phyloP scores from a whole-genome alignment of 2,888 invertebrate species.

The Eupithecia subfuscata region DNA sequence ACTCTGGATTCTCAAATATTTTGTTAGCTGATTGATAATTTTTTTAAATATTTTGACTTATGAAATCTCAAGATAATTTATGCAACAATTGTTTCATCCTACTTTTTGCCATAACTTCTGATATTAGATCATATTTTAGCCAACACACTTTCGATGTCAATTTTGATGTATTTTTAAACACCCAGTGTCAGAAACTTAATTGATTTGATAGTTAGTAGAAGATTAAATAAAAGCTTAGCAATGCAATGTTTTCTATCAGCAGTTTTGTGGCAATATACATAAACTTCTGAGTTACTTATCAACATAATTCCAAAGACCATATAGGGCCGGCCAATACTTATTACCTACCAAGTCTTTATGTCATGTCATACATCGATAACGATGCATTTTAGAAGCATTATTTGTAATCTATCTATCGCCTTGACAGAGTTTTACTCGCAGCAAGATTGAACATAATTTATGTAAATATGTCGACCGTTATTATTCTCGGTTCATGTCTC shows the following conservation, averaged over 20 bases:
- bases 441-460: slow-evolving; percentile 40
- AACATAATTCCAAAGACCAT: neutral
- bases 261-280: neutral
- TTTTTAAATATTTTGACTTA: neutral
- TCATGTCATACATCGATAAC: slow-evolving; percentile 17
- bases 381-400: slow-evolving; percentile 32
- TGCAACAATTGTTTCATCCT: neutral
- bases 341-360: slow-evolving; percentile 9
- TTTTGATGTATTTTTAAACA: neutral
- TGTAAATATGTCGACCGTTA: slow-evolving; percentile 40
- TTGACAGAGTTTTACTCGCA: slow-evolving; percentile 42
- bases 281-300: neutral
- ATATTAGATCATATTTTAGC: neutral
- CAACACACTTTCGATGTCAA: neutral
- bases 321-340: slow-evolving; percentile 4
- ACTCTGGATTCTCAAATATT: slow-evolving; percentile 7
- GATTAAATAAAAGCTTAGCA: neutral
- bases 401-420: slow-evolving; percentile 37
- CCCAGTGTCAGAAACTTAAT: neutral
- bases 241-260: neutral
- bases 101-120: neutral
- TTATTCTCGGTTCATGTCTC: slow-evolving; percentile 33
- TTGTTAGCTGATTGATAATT: neutral
- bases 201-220: too few relatives aligned
- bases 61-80: slow-evolving; percentile 2